Evolutionary conservation across 2,113 vertebrate genomes (phyloP).

Genomic region (Lonchura striata): DNA sequence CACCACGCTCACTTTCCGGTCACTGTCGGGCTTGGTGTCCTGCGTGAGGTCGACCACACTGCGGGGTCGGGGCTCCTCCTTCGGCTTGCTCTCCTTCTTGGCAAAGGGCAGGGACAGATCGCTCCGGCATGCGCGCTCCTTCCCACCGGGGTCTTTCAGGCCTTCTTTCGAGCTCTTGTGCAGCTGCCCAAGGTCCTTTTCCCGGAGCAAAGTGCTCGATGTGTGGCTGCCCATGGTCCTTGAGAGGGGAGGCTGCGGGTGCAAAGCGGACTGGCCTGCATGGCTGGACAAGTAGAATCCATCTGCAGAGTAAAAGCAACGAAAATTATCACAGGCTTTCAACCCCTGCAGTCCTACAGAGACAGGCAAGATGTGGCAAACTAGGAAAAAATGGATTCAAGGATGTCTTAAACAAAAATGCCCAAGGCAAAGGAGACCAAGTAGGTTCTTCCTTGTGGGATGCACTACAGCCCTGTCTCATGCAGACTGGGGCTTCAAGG

Average conservation of each 20-base stretch:
- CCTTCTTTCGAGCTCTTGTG: constrained; percentile 82
- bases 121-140: constrained; percentile 72
- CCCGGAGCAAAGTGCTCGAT: constrained; percentile 70
- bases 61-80: constrained; percentile 75
- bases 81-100: constrained; percentile 76
- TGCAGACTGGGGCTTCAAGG: not conserved
- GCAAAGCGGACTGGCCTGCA: constrained; percentile 74
- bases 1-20: constrained; percentile 76
- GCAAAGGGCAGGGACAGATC: constrained; percentile 68
- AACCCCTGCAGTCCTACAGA: not conserved
- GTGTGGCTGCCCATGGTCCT: constrained; percentile 74
- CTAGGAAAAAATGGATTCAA: fast-evolving
- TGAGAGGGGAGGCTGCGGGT: constrained; percentile 76
- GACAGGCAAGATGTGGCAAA: not conserved
- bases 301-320: constrained; percentile 74
- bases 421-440: not conserved
- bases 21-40: constrained; percentile 79
- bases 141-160: constrained; percentile 68
- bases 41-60: constrained; percentile 82
- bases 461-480: not conserved
- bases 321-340: not conserved
- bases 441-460: not conserved
- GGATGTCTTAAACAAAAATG: not conserved
- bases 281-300: constrained; percentile 88
- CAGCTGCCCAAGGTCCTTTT: constrained; percentile 73